Evolutionary conservation across 2,113 vertebrate genomes (phyloP).

Genomic region (Bothrops jararaca): DNA sequence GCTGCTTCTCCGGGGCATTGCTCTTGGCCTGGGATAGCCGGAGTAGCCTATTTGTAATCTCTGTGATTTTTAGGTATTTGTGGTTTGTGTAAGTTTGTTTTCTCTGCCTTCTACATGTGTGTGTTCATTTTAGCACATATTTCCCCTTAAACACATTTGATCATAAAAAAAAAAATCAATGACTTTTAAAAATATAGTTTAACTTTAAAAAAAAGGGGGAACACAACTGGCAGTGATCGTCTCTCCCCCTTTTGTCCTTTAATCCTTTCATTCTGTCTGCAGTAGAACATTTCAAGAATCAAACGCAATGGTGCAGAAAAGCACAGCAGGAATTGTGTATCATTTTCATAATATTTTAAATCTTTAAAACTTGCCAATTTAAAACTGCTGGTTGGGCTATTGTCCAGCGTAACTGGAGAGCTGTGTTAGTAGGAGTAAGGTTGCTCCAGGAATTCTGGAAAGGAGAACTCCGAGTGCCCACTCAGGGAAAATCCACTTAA

Average conservation of each 20-base stretch:
- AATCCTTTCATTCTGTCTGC: neutral
- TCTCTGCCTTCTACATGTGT: neutral
- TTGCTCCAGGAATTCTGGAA: neutral
- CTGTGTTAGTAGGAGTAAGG: neutral
- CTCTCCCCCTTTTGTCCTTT: neutral
- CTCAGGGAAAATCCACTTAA: constrained; percentile 17
- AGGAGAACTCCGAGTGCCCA: neutral
- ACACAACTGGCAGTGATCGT: neutral
- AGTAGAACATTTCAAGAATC: neutral
- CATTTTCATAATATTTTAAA: neutral
- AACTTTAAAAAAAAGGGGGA: neutral
- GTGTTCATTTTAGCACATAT: neutral
- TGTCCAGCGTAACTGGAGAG: neutral
- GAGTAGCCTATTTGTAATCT: too few relatives aligned
- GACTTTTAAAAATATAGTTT: neutral
- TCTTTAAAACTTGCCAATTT: constrained; percentile 9
- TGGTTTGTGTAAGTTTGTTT: neutral
- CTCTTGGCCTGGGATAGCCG: neutral
- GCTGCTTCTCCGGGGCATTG: neutral
- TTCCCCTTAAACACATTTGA: neutral
- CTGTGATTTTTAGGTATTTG: neutral
- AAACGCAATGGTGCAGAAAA: constrained; percentile 23
- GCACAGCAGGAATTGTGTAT: neutral
- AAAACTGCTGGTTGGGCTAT: neutral
- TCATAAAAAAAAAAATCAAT: neutral